phyloP scores from a whole-genome alignment of 2,797 vertebrate species.

The Alectoris magna region DNA sequence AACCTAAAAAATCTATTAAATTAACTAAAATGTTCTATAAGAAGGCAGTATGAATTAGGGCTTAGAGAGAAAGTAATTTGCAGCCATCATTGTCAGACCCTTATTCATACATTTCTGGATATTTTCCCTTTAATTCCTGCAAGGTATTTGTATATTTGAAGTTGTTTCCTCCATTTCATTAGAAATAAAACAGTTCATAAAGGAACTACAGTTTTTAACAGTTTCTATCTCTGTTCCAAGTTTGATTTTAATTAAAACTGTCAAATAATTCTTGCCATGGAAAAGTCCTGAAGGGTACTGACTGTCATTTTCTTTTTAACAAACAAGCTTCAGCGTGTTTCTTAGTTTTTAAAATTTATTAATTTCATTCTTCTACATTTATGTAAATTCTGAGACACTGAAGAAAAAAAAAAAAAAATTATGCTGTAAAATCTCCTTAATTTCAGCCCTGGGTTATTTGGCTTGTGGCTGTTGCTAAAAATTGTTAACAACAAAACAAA shows the following conservation, averaged over 20 bases:
- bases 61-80: not conserved
- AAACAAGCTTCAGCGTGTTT: not conserved
- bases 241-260: not conserved
- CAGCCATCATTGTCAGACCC: not conserved
- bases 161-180: not conserved
- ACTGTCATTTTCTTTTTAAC: not conserved
- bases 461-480: not conserved
- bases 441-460: not conserved
- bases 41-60: not conserved
- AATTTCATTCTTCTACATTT: not conserved
- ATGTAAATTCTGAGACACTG: not conserved
- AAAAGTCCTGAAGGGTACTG: not conserved
- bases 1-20: not conserved
- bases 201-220: not conserved
- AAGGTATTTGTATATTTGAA: not conserved
- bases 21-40: not conserved
- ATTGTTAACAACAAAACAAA: not conserved
- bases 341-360: not conserved
- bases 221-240: not conserved
- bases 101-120: not conserved
- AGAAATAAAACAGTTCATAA: not conserved
- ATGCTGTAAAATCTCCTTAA: not conserved
- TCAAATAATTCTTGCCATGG: not conserved
- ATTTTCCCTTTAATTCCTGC: not conserved
- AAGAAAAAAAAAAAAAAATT: not conserved